Evolutionary conservation across 2,113 vertebrate species (phyloP).

Genomic region (Microtus pennsylvanicus): DNA sequence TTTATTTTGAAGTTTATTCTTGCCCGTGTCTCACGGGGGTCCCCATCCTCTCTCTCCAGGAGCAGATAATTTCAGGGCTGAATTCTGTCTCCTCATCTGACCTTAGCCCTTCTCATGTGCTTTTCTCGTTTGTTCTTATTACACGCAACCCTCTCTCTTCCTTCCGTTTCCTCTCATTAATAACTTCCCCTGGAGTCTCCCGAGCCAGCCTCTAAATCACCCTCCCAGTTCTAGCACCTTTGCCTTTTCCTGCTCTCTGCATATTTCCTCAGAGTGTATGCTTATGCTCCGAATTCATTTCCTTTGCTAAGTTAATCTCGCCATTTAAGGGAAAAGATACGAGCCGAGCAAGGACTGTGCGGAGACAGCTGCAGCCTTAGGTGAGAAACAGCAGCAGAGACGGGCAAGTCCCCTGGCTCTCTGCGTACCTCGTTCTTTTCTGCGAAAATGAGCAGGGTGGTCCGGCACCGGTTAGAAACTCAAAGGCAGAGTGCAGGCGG

Average conservation of each 20-base stretch:
- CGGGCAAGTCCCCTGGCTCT: not conserved
- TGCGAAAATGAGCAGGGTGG: not conserved
- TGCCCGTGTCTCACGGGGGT: not conserved
- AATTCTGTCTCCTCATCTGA: not conserved
- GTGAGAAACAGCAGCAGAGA: not conserved
- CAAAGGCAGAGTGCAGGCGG: not conserved
- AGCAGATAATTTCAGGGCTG: not conserved
- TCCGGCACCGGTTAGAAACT: not conserved
- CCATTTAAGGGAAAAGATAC: not conserved
- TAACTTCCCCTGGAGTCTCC: slow-evolving; percentile 18
- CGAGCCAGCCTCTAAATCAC: slow-evolving; percentile 12
- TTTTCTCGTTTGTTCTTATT: not conserved
- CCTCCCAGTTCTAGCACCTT: not conserved
- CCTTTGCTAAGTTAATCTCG: slow-evolving; percentile 22
- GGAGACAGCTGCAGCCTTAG: not conserved
- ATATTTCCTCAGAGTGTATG: not conserved
- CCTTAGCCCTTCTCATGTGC: not conserved
- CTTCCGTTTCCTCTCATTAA: slow-evolving; percentile 41
- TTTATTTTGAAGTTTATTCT: not conserved
- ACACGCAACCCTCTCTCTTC: not conserved
- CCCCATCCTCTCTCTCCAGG: not conserved
- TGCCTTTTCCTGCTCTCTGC: slow-evolving; percentile 29
- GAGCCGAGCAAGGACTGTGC: not conserved
- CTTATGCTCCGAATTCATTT: slow-evolving; percentile 9
- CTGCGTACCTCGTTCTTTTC: not conserved